phyloP scores from a whole-genome alignment of 2,888 invertebrate genomes.

The Diploptera punctata region DNA sequence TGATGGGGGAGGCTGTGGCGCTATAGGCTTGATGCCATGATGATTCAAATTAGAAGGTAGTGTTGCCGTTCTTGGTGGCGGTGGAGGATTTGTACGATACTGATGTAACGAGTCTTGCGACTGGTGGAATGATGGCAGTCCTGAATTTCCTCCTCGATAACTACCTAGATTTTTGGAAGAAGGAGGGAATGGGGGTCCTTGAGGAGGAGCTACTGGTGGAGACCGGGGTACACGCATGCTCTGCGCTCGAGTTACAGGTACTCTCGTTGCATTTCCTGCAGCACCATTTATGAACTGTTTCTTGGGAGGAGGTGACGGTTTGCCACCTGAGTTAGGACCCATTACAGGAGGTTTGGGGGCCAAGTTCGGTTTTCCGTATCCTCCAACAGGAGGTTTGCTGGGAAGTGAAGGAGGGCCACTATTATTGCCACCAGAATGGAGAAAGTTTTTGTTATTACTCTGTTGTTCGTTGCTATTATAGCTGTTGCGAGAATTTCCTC shows the following conservation, averaged over 20 bases:
- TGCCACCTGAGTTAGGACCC: conserved; percentile 53
- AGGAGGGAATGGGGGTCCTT: conserved; percentile 52
- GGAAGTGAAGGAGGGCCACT: conserved; percentile 42
- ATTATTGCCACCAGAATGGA: conserved; percentile 10
- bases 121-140: conserved; percentile 56
- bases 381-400: conserved; percentile 57
- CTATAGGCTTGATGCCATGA: conserved; percentile 41
- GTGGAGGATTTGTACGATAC: conserved; percentile 45
- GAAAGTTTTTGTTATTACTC: conserved; percentile 12
- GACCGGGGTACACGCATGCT: conserved; percentile 85
- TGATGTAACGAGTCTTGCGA: conserved; percentile 59
- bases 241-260: conserved; percentile 74
- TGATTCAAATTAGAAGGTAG: conserved; percentile 49
- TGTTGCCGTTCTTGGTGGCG: conserved; percentile 47
- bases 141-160: conserved; percentile 33
- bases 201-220: conserved; percentile 61
- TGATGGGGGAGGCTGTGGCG: conserved; percentile 39
- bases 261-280: conserved; percentile 37
- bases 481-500: background rate
- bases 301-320: conserved; percentile 72
- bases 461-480: background rate
- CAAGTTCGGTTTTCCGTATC: conserved; percentile 80
- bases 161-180: conserved; percentile 33
- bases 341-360: conserved; percentile 82
- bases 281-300: conserved; percentile 61